Evolutionary conservation across 30 jellyfish, hydroid and myxozoan species (phyloP).

Genomic region (Aurelia coerulea): DNA sequence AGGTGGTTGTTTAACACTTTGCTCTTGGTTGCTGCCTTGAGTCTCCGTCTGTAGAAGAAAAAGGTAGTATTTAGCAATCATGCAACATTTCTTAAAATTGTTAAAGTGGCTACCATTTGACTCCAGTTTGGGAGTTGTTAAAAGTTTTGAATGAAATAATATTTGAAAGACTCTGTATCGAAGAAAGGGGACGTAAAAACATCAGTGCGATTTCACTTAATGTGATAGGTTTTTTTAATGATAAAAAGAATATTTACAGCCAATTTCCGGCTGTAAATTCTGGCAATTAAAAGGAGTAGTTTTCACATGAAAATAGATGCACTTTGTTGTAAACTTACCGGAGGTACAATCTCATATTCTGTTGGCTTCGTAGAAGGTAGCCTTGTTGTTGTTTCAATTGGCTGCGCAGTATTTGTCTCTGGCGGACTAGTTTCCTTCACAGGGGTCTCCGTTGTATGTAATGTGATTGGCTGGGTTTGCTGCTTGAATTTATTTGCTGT

Average conservation of each 20-base stretch:
- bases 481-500: neutral
- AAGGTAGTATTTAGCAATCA: neutral
- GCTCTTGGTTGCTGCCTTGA: neutral
- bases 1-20: slow-evolving; percentile 25
- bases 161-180: too few relatives aligned
- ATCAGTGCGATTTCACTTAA: too few relatives aligned
- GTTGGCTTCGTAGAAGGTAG: slow-evolving; percentile 52
- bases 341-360: slow-evolving; percentile 54
- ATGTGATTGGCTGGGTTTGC: slow-evolving; percentile 4
- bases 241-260: too few relatives aligned
- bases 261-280: too few relatives aligned
- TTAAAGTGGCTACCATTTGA: too few relatives aligned
- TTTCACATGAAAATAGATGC: too few relatives aligned
- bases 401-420: slow-evolving; percentile 12
- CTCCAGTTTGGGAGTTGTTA: too few relatives aligned
- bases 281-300: too few relatives aligned
- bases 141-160: too few relatives aligned
- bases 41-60: slow-evolving; percentile 1
- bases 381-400: slow-evolving; percentile 27
- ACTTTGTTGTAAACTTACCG: neutral
- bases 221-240: too few relatives aligned
- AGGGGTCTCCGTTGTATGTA: neutral
- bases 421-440: neutral
- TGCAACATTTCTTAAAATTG: neutral
- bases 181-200: too few relatives aligned